Evolutionary conservation across 2,113 vertebrate genomes (phyloP), one percentile per base, ranked within the genome.

Genomic region (Plectropomus leopardus): DNA sequence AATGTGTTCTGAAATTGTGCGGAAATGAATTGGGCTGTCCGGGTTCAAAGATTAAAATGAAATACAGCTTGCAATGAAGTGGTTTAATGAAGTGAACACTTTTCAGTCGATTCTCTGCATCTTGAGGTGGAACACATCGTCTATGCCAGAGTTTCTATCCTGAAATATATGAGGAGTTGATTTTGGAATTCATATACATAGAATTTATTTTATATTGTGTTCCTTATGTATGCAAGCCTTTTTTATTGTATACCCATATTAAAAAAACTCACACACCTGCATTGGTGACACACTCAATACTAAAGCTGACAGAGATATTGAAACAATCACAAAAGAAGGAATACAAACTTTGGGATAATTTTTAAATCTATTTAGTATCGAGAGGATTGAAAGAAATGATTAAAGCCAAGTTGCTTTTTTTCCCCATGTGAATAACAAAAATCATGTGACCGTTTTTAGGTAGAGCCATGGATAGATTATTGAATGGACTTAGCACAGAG

Each of bases 21-120:
- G 79, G 79, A 86, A 88, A 92, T 87, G 74, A 89, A 88, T 83
- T 74, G 51, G 70, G 76, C 73, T 58, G 78, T 76, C 63, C 23
- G n/a, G 74, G 76, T 90, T 87, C 69, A 80, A 64, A 89, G 86
- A 90, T 91, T 87, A 81, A 87, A 90, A 87, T 89, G 86, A 89
- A 91, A 88, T 80, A 82, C 66, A 69, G 67, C 82, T 83, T 34
- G 57, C 63, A 68, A 72, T 76, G 67, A 82, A 79, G 77, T 72
- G 3, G 16, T 72, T 75, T 77, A 80, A 90, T 82, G 65, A 82
- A 42, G 80, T 26, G 45, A 71, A 32, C 0, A 55, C 54, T 64
- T 78, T 72, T 51, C 65, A 32, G 30, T 76, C 23, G 13, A 32
- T 65, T 34, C 60, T 55, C 28, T 47, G 50, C 28, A 21, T 59